Percentiles rank a stretch among this genome's conserved stretches.
phyloP scores from a whole-genome alignment of 2,113 vertebrate genomes.

The Neolamprologus tretocephalus region DNA sequence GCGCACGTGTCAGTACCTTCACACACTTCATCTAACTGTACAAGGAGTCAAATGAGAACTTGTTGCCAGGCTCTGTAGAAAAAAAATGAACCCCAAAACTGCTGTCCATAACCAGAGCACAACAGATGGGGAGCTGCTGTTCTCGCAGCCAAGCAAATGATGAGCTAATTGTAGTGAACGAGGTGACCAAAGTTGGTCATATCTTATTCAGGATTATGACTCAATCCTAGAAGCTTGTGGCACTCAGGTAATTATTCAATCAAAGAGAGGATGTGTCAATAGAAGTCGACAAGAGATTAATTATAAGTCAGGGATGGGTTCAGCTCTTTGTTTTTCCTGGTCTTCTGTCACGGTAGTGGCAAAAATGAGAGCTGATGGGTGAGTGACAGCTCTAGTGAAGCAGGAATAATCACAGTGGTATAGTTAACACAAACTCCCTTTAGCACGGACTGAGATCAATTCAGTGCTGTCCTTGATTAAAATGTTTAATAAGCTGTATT shows the following conservation, averaged over 20 bases:
- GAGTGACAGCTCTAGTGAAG: conserved; percentile 59
- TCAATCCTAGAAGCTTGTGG: conserved; percentile 66
- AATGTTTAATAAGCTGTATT: conserved; percentile 53
- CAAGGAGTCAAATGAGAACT: conserved; percentile 19
- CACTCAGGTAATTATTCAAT: conserved; percentile 73
- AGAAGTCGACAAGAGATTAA: conserved; percentile 68
- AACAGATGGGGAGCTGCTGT: conserved; percentile 28
- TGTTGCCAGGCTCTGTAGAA: not conserved
- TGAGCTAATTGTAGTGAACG: conserved; percentile 32
- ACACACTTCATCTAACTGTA: not conserved
- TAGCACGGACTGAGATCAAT: conserved; percentile 28
- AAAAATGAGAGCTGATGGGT: conserved; percentile 31
- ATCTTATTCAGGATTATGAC: conserved; percentile 69
- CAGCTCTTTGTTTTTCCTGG: conserved; percentile 46
- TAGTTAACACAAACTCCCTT: conserved; percentile 28
- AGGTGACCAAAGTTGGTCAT: conserved; percentile 55
- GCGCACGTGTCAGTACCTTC: conserved; percentile 3
- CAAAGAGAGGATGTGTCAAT: conserved; percentile 68
- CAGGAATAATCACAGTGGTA: conserved; percentile 36
- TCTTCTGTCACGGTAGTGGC: conserved; percentile 10
- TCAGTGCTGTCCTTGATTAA: conserved; percentile 41
- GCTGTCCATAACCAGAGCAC: conserved; percentile 8
- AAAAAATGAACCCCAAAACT: conserved; percentile 13
- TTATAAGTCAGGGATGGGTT: conserved; percentile 58
- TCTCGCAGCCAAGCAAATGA: conserved; percentile 29